phyloP scores from a whole-genome alignment of 2,888 invertebrate species.

The Drosophila borborema region DNA sequence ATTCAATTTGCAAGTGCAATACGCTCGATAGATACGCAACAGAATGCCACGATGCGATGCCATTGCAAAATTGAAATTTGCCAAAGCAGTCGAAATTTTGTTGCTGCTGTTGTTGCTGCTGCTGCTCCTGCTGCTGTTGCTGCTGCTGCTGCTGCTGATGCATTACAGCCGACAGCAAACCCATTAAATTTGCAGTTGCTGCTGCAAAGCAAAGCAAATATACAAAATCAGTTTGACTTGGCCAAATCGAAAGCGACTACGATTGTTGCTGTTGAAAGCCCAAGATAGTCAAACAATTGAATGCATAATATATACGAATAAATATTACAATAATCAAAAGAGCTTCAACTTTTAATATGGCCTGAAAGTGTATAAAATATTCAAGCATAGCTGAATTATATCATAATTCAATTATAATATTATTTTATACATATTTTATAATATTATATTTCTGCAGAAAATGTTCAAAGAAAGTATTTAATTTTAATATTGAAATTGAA shows the following conservation, averaged over 20 bases:
- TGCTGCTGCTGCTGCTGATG: constrained; percentile 23
- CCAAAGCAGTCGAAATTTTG: constrained; percentile 9
- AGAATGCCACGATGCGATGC: constrained; percentile 20
- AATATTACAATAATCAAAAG: not conserved
- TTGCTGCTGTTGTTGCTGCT: not conserved
- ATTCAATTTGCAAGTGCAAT: constrained; percentile 67
- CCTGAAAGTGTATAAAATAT: not conserved
- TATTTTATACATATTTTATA: too few species aligned
- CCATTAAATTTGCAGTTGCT: constrained; percentile 32
- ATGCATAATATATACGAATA: not conserved
- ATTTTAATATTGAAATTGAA: too few species aligned
- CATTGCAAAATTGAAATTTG: constrained; percentile 22
- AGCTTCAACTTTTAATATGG: not conserved
- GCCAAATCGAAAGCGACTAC: constrained; percentile 13
- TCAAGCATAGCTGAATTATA: too few species aligned
- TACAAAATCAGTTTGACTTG: constrained; percentile 20
- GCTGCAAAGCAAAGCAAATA: constrained; percentile 10
- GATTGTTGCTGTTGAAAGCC: constrained; percentile 1
- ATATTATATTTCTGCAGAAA: too few species aligned
- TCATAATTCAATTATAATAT: too few species aligned
- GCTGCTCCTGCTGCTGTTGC: not conserved
- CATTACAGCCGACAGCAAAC: constrained; percentile 28
- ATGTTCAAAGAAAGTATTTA: too few species aligned
- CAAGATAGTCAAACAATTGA: constrained; percentile 1
- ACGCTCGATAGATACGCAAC: constrained; percentile 48